Percentiles rank a stretch among this genome's conserved stretches.
Conservation (phyloP, 1,140 invertebrate genomes). For the Drosophila obscura region DNA sequence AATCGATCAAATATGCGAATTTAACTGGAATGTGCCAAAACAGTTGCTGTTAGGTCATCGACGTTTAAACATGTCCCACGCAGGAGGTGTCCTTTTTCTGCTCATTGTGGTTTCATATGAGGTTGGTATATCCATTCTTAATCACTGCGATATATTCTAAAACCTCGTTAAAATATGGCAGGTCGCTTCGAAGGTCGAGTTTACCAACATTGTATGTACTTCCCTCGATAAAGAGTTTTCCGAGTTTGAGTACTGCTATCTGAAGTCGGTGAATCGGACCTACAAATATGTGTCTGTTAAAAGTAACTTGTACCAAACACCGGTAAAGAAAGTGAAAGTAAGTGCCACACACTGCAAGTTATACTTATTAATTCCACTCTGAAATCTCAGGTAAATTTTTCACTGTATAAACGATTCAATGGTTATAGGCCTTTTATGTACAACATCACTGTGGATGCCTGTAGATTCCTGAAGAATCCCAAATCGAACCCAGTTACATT, state of each 20-base stretch:
- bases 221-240: background rate
- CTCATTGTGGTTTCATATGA: too few relatives aligned
- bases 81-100: too few relatives aligned
- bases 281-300: background rate
- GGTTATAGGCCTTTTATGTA: slow-evolving; percentile 2
- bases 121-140: too few relatives aligned
- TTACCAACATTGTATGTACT: background rate
- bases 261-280: slow-evolving; percentile 1
- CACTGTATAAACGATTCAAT: background rate
- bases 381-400: background rate
- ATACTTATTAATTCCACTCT: too few relatives aligned
- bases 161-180: too few relatives aligned
- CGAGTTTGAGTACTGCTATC: slow-evolving; percentile 3
- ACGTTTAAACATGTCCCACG: too few relatives aligned
- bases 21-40: too few relatives aligned
- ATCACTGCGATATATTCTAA: too few relatives aligned
- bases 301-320: background rate
- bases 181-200: background rate
- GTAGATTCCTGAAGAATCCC: background rate
- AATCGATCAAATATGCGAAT: too few relatives aligned
- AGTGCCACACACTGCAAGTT: too few relatives aligned
- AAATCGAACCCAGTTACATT: background rate
- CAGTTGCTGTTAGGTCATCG: too few relatives aligned
- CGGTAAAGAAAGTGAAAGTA: background rate
- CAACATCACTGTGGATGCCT: background rate